phyloP scores from a whole-genome alignment of 2,797 vertebrate species.

The Sebastes aleutianus region DNA sequence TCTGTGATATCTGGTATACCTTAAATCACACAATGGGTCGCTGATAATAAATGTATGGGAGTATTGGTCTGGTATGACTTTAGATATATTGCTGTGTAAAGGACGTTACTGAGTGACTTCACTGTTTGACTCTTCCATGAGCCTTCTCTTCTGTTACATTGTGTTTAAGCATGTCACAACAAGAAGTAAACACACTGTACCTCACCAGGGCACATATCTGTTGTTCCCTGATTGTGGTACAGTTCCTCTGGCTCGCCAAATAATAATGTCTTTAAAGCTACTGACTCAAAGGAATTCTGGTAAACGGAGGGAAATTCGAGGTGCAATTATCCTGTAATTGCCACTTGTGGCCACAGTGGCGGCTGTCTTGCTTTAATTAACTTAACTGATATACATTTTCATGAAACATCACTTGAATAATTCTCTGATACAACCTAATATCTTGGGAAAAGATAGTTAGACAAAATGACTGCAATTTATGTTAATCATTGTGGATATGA shows the following conservation, averaged over 20 bases:
- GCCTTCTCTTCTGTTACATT: not conserved
- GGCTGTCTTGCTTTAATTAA: not conserved
- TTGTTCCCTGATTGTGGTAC: not conserved
- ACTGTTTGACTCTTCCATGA: not conserved
- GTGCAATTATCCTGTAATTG: not conserved
- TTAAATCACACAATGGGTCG: not conserved
- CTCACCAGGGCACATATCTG: not conserved
- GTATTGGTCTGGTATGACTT: not conserved
- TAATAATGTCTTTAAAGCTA: not conserved
- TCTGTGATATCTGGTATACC: not conserved
- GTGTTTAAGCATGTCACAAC: not conserved
- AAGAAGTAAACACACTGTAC: not conserved
- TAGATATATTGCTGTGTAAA: not conserved
- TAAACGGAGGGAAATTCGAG: not conserved
- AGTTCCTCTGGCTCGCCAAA: not conserved
- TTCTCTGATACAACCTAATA: not conserved
- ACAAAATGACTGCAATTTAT: not conserved
- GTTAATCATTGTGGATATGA: not conserved
- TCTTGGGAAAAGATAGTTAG: not conserved
- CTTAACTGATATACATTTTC: not conserved
- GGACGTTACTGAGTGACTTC: not conserved
- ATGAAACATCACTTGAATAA: not conserved
- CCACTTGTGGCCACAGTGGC: not conserved
- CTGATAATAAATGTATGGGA: not conserved
- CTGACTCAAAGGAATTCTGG: not conserved